These are phyloP conservation scores for Morus bassanus DNA, from an alignment of 2,797 vertebrate genomes.

Conservation along the genomic window DNA sequence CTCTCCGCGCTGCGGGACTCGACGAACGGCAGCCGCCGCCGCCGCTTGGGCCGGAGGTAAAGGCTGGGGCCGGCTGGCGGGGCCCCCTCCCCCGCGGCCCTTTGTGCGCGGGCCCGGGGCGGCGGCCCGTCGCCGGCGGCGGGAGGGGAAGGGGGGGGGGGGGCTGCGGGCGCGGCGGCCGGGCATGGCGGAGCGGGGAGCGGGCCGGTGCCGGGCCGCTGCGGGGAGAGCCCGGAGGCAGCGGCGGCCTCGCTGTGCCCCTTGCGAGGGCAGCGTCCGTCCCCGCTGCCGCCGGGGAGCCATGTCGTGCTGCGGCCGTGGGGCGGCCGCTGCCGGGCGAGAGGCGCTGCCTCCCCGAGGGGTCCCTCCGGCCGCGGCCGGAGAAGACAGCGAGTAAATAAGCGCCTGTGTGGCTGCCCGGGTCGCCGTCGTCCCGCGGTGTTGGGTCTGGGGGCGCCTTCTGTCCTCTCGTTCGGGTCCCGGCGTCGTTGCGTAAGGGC, in stretches of 20 bases:
- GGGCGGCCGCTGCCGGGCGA: not conserved
- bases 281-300: not conserved
- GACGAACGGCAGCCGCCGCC: not conserved
- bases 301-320: not conserved
- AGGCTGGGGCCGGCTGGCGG: no score
- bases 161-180: not conserved
- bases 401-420: not conserved
- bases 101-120: not conserved
- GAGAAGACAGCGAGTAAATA: not conserved
- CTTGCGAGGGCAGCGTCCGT: not conserved
- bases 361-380: not conserved
- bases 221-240: not conserved
- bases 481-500: fast-evolving
- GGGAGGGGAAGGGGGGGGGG: not conserved
- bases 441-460: not conserved
- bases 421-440: fast-evolving
- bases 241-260: not conserved
- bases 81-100: fast-evolving
- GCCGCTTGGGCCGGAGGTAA: not conserved
- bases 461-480: not conserved
- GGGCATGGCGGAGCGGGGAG: not conserved
- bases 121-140: not conserved
- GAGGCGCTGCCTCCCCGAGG: not conserved
- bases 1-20: not conserved
- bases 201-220: not conserved